phyloP scores from a whole-genome alignment of 2,888 invertebrate species.

The Pemphredon lugubris region DNA sequence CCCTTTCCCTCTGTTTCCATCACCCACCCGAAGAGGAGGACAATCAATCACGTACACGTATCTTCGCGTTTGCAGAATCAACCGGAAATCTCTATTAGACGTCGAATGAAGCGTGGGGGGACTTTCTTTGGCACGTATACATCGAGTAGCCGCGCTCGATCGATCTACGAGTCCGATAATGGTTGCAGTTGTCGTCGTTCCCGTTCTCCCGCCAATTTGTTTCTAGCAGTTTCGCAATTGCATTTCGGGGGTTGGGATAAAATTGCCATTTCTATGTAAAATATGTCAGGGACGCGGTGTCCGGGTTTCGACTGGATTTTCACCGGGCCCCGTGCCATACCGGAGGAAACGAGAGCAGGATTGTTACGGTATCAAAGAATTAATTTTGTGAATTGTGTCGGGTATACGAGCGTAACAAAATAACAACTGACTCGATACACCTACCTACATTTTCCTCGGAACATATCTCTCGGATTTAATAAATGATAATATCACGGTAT shows the following conservation, averaged over 20 bases:
- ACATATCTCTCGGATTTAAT: too few relatives aligned
- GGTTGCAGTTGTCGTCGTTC: background rate
- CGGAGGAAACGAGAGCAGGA: background rate
- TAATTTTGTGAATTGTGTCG: background rate
- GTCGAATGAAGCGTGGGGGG: constrained; percentile 21
- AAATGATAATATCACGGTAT: too few relatives aligned
- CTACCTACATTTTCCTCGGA: background rate
- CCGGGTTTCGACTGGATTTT: background rate
- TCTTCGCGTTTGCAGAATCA: constrained; percentile 63
- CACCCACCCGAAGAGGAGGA: constrained; percentile 24
- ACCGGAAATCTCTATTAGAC: constrained; percentile 69
- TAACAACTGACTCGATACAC: background rate
- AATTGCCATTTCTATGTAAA: constrained; percentile 23
- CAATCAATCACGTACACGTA: constrained; percentile 66
- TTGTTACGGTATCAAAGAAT: too few relatives aligned
- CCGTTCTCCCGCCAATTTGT: background rate
- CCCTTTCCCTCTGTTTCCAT: constrained; percentile 1
- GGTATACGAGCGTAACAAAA: background rate
- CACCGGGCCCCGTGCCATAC: background rate
- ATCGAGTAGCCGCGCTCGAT: constrained; percentile 10
- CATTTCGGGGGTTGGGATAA: background rate
- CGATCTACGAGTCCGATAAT: background rate
- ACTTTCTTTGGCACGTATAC: constrained; percentile 1
- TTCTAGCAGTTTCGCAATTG: background rate
- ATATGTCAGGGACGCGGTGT: constrained; percentile 12